phyloP scores from a whole-genome alignment of 2,113 vertebrate species.

The Gasterosteus aculeatus region DNA sequence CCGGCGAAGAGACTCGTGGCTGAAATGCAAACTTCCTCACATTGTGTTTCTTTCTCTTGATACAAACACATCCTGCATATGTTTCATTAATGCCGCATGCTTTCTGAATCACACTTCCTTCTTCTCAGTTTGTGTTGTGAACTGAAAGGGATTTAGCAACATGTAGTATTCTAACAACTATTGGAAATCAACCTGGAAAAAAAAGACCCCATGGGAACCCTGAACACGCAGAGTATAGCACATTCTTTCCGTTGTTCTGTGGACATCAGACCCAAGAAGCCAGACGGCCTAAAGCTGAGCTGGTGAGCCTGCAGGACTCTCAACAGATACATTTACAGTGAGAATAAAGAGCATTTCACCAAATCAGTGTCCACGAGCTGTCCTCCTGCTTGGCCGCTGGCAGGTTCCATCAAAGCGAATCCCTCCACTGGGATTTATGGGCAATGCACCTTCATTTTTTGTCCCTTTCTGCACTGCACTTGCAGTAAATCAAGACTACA shows the following conservation, averaged over 20 bases:
- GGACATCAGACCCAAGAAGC: neutral
- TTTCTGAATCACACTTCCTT: slow-evolving; percentile 13
- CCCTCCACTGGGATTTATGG: neutral
- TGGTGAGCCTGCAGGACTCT: slow-evolving; percentile 15
- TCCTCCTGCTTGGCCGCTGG: neutral
- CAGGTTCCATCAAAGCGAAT: neutral
- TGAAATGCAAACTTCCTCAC: neutral
- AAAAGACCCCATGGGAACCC: neutral
- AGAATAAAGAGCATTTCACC: neutral
- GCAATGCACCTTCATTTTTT: neutral
- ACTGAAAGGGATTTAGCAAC: slow-evolving; percentile 8
- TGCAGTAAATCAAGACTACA: slow-evolving; percentile 10
- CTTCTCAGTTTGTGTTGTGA: slow-evolving; percentile 13
- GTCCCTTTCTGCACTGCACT: slow-evolving; percentile 1
- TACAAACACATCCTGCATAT: slow-evolving; percentile 1
- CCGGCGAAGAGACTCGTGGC: neutral
- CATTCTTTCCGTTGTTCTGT: neutral
- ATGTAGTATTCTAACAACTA: neutral
- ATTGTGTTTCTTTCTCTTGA: neutral
- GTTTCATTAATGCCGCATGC: neutral
- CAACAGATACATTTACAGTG: slow-evolving; percentile 14
- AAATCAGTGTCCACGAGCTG: neutral
- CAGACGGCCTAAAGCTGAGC: neutral
- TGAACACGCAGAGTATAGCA: slow-evolving; percentile 11
- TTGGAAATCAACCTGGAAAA: neutral